A percentile compares a stretch with the other conserved stretches of the same genome.
Conservation (phyloP, 2,888 invertebrate genomes). For the Drosophila antonietae region DNA sequence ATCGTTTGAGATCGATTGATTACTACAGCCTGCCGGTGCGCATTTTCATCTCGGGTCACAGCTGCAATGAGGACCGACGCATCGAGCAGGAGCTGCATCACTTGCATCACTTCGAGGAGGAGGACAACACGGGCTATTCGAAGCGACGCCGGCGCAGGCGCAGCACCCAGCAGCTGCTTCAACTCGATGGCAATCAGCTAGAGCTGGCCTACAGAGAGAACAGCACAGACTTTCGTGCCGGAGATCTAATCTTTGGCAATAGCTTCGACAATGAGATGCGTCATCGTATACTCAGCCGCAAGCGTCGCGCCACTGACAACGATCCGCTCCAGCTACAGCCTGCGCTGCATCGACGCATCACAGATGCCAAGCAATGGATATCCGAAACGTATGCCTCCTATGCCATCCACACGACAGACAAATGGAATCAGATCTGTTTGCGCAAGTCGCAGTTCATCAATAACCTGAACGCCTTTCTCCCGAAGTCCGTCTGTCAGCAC, state of each 20-base stretch:
- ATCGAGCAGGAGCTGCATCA: slow-evolving; percentile 86
- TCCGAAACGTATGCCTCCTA: slow-evolving; percentile 94
- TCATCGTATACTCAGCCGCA: slow-evolving; percentile 86
- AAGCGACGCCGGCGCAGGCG: slow-evolving; percentile 84
- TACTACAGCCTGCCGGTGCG: slow-evolving; percentile 93
- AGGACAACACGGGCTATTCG: slow-evolving; percentile 87
- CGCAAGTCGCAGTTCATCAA: slow-evolving; percentile 92
- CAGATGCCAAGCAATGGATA: slow-evolving; percentile 93
- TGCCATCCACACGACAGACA: slow-evolving; percentile 92
- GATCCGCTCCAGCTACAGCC: slow-evolving; percentile 86
- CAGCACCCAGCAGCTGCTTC: slow-evolving; percentile 40
- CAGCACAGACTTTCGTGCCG: slow-evolving; percentile 83
- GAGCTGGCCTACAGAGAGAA: slow-evolving; percentile 73
- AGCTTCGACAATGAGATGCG: slow-evolving; percentile 86
- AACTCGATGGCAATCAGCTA: slow-evolving; percentile 59
- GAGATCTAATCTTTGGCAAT: slow-evolving; percentile 86
- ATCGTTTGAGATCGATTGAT: slow-evolving; percentile 91
- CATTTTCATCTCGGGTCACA: slow-evolving; percentile 90
- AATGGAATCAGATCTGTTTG: slow-evolving; percentile 92
- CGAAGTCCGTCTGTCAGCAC: slow-evolving; percentile 89
- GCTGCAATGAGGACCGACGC: slow-evolving; percentile 88
- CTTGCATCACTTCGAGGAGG: slow-evolving; percentile 86
- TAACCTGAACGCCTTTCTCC: slow-evolving; percentile 91
- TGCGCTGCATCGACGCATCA: slow-evolving; percentile 87
- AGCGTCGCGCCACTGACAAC: slow-evolving; percentile 84